Conservation (phyloP, 1,140 invertebrate genomes). For the Ceratoteleas bidentatus region DNA sequence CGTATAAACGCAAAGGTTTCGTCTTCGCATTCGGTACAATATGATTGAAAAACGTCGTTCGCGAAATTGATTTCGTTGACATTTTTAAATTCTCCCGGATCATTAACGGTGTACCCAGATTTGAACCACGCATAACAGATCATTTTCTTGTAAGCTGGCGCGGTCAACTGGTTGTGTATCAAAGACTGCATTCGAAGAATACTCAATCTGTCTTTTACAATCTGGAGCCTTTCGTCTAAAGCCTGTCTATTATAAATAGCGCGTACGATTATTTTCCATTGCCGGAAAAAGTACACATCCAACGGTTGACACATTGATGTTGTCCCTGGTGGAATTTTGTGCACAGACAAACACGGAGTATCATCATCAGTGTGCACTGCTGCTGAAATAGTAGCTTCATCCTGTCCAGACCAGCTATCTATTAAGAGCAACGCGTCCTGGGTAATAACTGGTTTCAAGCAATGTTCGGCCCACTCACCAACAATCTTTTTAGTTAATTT, state of each 20-base stretch:
- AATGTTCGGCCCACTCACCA: too few relatives aligned
- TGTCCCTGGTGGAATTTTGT: too few relatives aligned
- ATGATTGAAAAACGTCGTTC: too few relatives aligned
- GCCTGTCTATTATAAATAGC: conserved; percentile 1
- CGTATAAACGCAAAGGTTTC: not conserved
- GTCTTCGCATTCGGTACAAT: not conserved
- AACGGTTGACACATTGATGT: conserved; percentile 35
- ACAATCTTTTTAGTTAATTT: conserved; percentile 44
- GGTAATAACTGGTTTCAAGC: too few relatives aligned
- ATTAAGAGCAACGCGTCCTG: too few relatives aligned
- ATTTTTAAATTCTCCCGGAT: conserved; percentile 23
- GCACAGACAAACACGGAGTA: too few relatives aligned
- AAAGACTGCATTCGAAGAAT: conserved; percentile 50
- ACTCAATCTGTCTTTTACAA: conserved; percentile 2
- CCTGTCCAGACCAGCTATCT: too few relatives aligned
- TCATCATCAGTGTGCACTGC: too few relatives aligned
- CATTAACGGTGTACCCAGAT: conserved; percentile 9
- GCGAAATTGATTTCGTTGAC: conserved; percentile 10
- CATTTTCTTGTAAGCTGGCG: conserved; percentile 47
- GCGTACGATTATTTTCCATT: conserved; percentile 29
- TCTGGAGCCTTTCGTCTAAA: too few relatives aligned
- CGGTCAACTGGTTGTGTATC: conserved; percentile 38
- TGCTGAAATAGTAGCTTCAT: too few relatives aligned
- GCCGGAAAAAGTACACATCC: conserved; percentile 45
- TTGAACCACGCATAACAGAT: conserved; percentile 53